Evolutionary conservation across 2,888 invertebrate genomes (phyloP), one percentile per base, ranked within the genome.

Genomic region (Conomelus anceps): DNA sequence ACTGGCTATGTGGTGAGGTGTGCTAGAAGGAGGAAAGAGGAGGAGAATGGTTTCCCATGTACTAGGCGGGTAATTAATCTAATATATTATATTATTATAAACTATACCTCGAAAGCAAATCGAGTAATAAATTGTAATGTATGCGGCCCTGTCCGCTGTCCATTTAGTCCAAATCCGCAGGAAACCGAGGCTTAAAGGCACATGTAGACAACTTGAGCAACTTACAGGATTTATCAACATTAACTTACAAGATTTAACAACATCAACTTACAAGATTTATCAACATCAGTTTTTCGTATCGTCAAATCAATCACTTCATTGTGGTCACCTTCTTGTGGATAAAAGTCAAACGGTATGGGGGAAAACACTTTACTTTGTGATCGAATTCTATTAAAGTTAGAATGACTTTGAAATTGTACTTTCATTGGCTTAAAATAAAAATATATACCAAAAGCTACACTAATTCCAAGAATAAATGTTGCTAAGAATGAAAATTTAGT

Each of bases 271-370:
- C 90, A 89, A 88, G 90, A 89, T 29, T 85, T 87, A 26, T 90
- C 90, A 34, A 90, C 26, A 85, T 90, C 90, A 22, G 90, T 88
- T 87, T 88, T 89, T 41, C 90, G 63, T n/a, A 89, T 26, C n/a
- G 90, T 34, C 24, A 90, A 26, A 23, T 90, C 89, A 34, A 90
- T 85, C 41, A 86, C 89, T 17, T 89, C 89, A 23, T 85, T 89
- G 63, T 24, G 34, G 22, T 88, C 24, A 63, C 88, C 88, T 85
- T 84, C 41, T 85, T 84, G 17, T 20, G 84, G 34, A 87, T 86
- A n/a, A 22, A 87, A 86, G 85, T 90, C 90, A 87, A 88, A 89
- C 22, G 89, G 89, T 34, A 88, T 88, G 22, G 89, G 89, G 20
- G 89, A 85, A 88, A 90, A 90, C 24, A 90, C 89, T 63, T 88